phyloP scores from a whole-genome alignment of 2,888 invertebrate species.

The Drosophila flavopinicola region DNA sequence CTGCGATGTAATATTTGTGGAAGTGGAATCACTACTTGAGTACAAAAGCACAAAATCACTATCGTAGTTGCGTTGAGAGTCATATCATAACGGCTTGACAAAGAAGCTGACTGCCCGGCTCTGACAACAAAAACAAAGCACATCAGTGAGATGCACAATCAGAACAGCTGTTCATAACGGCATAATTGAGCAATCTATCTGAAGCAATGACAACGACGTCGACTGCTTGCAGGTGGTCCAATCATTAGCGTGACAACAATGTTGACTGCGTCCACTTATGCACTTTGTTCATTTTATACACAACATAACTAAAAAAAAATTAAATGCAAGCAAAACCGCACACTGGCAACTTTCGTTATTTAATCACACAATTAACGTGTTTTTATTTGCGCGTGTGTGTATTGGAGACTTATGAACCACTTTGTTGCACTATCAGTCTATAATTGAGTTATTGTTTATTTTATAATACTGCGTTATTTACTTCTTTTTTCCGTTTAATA shows the following conservation, averaged over 20 bases:
- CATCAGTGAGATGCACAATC: conserved; percentile 22
- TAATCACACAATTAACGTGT: conserved; percentile 38
- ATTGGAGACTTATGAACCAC: conserved; percentile 3
- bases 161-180: conserved; percentile 54
- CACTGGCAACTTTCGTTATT: conserved; percentile 39
- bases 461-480: conserved; percentile 43
- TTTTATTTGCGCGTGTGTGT: conserved; percentile 7
- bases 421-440: conserved; percentile 27
- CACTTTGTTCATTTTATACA: conserved; percentile 26
- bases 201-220: conserved; percentile 10
- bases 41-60: conserved; percentile 11
- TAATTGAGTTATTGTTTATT: conserved; percentile 39
- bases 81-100: no score
- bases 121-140: neutral
- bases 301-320: conserved; percentile 17
- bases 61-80: conserved; percentile 19
- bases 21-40: conserved; percentile 26
- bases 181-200: conserved; percentile 33
- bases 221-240: neutral
- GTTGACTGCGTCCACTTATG: conserved; percentile 4
- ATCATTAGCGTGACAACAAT: conserved; percentile 18
- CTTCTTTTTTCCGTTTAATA: conserved; percentile 47
- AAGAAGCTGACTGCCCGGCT: no score
- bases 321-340: conserved; percentile 8
- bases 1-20: conserved; percentile 8